These are phyloP conservation scores for Lysandra bellargus DNA, from an alignment of 2,888 invertebrate genomes.

Conservation along the genomic window DNA sequence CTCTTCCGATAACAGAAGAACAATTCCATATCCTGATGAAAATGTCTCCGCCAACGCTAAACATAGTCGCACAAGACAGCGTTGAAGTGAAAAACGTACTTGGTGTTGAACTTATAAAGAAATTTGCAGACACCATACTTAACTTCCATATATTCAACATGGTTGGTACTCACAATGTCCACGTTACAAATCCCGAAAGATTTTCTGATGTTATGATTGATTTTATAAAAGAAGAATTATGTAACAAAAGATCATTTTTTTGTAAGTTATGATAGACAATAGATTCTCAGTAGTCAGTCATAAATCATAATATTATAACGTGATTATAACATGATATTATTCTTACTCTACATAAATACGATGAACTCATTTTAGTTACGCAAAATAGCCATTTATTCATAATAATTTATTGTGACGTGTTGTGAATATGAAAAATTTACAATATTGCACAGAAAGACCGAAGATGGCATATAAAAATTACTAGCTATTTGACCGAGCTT, in stretches of 20 bases:
- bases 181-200: constrained; percentile 75
- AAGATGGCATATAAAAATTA: too few species aligned
- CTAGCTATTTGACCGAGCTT: too few species aligned
- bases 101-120: constrained; percentile 46
- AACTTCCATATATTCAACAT: constrained; percentile 52
- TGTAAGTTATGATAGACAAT: background rate
- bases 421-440: too few species aligned
- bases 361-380: too few species aligned
- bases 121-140: constrained; percentile 46
- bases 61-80: constrained; percentile 46
- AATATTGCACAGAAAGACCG: too few species aligned
- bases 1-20: constrained; percentile 49
- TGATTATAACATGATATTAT: too few species aligned
- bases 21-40: constrained; percentile 36
- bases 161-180: constrained; percentile 80
- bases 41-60: constrained; percentile 50
- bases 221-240: constrained; percentile 52
- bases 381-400: too few species aligned
- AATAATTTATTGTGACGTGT: too few species aligned
- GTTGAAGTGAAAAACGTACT: constrained; percentile 42
- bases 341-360: too few species aligned
- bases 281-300: too few species aligned
- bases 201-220: constrained; percentile 59
- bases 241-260: constrained; percentile 19
- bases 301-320: too few species aligned